A percentile compares a stretch with the other conserved stretches of the same genome.
Conservation (phyloP, 1,140 invertebrate genomes). For the Halyomorpha halys region DNA sequence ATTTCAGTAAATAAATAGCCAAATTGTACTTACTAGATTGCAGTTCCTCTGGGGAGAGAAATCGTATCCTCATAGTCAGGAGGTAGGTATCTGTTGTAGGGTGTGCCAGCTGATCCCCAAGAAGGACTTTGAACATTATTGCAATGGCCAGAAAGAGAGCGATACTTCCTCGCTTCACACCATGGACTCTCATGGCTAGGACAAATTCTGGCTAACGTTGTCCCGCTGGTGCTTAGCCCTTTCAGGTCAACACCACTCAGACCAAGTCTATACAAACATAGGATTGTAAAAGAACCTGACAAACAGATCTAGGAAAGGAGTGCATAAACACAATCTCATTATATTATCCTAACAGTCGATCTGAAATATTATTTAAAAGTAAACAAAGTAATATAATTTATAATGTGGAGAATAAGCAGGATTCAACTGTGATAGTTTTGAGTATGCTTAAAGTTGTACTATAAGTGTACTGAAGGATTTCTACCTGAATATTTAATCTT, state of each 20-base stretch:
- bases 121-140: constrained; percentile 53
- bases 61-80: constrained; percentile 40
- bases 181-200: constrained; percentile 38
- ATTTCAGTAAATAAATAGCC: neutral
- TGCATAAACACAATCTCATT: too few species aligned
- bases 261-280: constrained; percentile 33
- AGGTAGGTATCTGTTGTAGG: constrained; percentile 36
- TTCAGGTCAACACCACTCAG: constrained; percentile 39
- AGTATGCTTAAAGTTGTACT: too few species aligned
- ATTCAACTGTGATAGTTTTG: too few species aligned
- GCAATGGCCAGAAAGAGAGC: constrained; percentile 51
- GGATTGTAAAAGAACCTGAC: too few species aligned
- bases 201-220: constrained; percentile 37
- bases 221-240: constrained; percentile 39
- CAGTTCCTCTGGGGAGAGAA: constrained; percentile 31
- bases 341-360: too few species aligned
- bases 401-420: too few species aligned
- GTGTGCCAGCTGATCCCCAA: constrained; percentile 47
- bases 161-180: constrained; percentile 33
- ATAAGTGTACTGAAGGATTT: too few species aligned
- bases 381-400: too few species aligned
- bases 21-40: constrained; percentile 23
- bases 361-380: too few species aligned
- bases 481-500: too few species aligned
- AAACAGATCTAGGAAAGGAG: too few species aligned